A percentile compares a stretch with the other conserved stretches of the same genome.
Evolutionary conservation across 2,113 vertebrate genomes (phyloP).

Genomic region (Dipodomys stephensi): DNA sequence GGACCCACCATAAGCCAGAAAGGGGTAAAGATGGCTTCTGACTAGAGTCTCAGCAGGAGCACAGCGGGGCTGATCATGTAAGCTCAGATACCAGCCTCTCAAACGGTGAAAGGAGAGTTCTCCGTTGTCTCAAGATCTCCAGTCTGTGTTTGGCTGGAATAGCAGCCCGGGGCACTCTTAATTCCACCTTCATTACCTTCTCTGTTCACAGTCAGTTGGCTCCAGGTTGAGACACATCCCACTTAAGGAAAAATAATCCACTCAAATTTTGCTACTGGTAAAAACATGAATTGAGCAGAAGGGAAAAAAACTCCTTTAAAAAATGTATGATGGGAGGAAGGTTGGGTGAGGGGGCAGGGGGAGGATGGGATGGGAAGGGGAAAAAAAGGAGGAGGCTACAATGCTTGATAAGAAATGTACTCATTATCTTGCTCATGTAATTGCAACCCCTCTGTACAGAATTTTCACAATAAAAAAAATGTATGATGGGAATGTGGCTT

Average conservation of each 20-base stretch:
- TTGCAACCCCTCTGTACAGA: too few relatives aligned
- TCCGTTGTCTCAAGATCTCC: neutral
- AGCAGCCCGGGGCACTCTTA: accelerated
- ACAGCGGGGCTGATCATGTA: neutral
- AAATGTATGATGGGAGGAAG: too few relatives aligned
- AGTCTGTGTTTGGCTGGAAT: accelerated
- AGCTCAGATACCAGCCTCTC: accelerated
- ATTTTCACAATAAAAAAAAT: too few relatives aligned
- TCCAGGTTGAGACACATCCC: neutral
- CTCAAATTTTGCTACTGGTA: too few relatives aligned
- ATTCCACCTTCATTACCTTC: neutral
- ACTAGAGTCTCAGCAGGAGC: too few relatives aligned
- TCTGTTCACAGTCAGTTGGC: accelerated
- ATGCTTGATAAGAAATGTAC: too few relatives aligned
- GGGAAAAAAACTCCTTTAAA: neutral
- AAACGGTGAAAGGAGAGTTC: neutral
- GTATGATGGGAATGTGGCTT: too few relatives aligned
- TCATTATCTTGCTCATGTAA: too few relatives aligned
- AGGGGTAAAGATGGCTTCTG: accelerated
- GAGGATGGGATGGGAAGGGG: too few relatives aligned
- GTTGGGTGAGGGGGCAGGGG: too few relatives aligned
- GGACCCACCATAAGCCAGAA: accelerated
- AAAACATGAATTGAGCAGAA: neutral
- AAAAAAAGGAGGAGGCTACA: too few relatives aligned
- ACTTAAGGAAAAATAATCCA: neutral